phyloP scores from a whole-genome alignment of 2,888 invertebrate genomes.

The Stictocephala bisonia region DNA sequence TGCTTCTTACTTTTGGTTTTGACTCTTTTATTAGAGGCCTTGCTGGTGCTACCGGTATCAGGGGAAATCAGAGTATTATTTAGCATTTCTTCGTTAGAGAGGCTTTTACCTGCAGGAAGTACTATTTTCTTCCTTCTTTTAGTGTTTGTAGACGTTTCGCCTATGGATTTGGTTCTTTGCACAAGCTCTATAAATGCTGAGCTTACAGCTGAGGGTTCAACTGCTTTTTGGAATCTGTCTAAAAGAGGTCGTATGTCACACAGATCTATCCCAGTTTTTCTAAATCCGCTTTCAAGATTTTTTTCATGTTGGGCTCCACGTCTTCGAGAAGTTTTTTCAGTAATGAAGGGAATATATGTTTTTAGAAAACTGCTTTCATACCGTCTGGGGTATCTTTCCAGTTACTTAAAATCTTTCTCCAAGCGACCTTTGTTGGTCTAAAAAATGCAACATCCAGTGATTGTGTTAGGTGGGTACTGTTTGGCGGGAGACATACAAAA shows the following conservation, averaged over 20 bases:
- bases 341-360: no score
- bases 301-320: background rate
- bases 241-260: conserved; percentile 7
- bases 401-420: conserved; percentile 50
- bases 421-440: conserved; percentile 31
- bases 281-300: conserved; percentile 12
- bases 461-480: conserved; percentile 52
- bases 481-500: conserved; percentile 54
- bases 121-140: background rate
- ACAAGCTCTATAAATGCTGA: background rate
- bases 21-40: no score
- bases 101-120: background rate
- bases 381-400: conserved; percentile 47
- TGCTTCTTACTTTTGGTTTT: no score
- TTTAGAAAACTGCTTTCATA: no score
- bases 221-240: background rate
- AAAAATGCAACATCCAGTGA: conserved; percentile 57
- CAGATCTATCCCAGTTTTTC: background rate
- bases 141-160: no score
- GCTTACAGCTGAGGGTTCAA: conserved; percentile 3
- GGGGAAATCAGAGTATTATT: no score
- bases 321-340: background rate
- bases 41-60: no score
- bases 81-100: background rate
- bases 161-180: background rate